These are phyloP conservation scores for Boulengeromyrus knoepffleri DNA, from an alignment of 2,113 vertebrate genomes.

Conservation along the genomic window DNA sequence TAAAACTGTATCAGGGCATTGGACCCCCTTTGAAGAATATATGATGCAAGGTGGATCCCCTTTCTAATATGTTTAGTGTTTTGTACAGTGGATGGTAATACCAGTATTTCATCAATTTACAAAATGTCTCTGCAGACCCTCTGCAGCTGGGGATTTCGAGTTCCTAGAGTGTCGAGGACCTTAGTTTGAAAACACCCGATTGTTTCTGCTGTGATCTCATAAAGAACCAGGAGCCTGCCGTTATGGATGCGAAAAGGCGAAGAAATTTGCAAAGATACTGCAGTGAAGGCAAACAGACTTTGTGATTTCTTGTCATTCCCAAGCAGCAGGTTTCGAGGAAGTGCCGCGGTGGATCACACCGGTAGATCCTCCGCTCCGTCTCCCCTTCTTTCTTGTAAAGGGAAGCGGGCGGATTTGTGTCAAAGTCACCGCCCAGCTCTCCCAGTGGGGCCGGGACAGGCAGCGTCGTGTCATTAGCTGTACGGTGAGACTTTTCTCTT, in stretches of 20 bases:
- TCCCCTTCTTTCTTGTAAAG: neutral
- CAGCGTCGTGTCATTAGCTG: neutral
- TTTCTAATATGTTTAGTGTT: neutral
- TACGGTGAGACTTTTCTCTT: neutral
- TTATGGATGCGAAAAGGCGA: neutral
- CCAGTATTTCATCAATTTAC: neutral
- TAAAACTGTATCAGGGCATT: neutral
- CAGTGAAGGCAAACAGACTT: neutral
- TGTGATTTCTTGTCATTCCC: neutral
- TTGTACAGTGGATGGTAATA: neutral
- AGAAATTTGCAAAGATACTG: neutral
- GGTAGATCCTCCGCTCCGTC: neutral
- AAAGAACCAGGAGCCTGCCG: neutral
- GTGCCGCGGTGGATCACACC: neutral
- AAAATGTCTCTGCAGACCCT: neutral
- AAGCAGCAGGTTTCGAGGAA: neutral
- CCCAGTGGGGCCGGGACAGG: neutral
- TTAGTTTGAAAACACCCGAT: neutral
- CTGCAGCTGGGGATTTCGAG: neutral
- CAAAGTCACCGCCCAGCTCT: neutral
- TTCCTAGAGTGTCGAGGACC: neutral
- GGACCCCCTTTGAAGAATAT: neutral
- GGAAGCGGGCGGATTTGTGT: constrained; percentile 1
- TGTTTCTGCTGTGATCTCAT: neutral
- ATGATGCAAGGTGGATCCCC: neutral